A percentile compares a stretch with the other conserved stretches of the same genome.
Evolutionary conservation across 2,797 vertebrate genomes (phyloP).

Genomic region (Sylvilagus floridanus): DNA sequence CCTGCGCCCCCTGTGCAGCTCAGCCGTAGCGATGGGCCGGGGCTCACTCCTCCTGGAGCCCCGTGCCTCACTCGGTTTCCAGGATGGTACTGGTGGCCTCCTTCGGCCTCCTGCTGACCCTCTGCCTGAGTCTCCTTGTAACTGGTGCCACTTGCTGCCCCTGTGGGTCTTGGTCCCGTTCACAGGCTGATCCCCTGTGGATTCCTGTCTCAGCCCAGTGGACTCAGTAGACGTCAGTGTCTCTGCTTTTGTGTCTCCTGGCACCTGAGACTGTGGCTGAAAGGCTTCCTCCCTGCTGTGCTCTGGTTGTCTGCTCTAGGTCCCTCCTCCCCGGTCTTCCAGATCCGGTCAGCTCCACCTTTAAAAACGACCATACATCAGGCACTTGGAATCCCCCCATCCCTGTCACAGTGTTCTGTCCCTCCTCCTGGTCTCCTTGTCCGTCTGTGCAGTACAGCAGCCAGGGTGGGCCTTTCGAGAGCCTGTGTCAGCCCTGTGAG

Average conservation of each 20-base stretch:
- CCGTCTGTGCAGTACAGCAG: background rate
- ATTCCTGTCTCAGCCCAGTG: too few relatives aligned
- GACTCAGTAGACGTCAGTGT: fast-evolving
- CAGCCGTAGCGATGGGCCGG: background rate
- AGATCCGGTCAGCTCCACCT: background rate
- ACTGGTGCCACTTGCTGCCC: too few relatives aligned
- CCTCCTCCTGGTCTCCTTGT: background rate
- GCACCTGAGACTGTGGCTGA: fast-evolving
- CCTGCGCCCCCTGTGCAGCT: too few relatives aligned
- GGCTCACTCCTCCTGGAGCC: background rate
- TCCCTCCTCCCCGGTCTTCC: too few relatives aligned
- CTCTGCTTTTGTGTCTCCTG: fast-evolving
- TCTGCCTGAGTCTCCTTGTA: background rate
- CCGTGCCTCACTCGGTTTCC: fast-evolving
- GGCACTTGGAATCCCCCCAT: fast-evolving
- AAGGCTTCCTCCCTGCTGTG: fast-evolving
- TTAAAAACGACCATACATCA: background rate
- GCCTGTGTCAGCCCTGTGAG: background rate
- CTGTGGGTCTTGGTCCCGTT: background rate
- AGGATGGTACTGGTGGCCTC: fast-evolving
- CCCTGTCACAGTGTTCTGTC: background rate
- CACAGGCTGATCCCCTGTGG: background rate
- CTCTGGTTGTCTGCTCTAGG: fast-evolving
- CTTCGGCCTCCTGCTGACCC: background rate
- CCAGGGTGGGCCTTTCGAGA: background rate